phyloP scores from a whole-genome alignment of 2,113 vertebrate genomes.

The Pelusios castaneus region DNA sequence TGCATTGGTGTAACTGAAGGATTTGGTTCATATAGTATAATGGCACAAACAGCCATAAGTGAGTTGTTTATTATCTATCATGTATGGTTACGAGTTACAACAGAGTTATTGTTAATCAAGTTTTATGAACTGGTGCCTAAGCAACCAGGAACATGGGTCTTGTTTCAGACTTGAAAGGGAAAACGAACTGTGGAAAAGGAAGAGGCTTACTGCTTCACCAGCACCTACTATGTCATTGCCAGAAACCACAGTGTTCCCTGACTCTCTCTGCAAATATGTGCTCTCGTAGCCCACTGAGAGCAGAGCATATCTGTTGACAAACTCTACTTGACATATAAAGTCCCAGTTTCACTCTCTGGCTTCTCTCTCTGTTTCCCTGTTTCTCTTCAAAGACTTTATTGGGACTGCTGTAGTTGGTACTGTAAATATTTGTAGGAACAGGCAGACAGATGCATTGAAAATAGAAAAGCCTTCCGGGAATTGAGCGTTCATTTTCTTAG shows the following conservation, averaged over 20 bases:
- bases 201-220: neutral
- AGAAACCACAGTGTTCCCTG: neutral
- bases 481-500: neutral
- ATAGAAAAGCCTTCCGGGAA: neutral
- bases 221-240: neutral
- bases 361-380: neutral
- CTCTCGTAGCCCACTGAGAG: neutral
- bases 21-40: neutral
- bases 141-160: neutral
- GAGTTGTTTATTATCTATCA: neutral
- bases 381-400: neutral
- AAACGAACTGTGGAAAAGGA: neutral
- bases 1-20: neutral
- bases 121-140: neutral
- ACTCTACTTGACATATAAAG: neutral
- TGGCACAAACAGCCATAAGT: neutral
- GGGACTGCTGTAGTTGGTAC: neutral
- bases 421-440: accelerated
- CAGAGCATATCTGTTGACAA: neutral
- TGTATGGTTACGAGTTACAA: accelerated
- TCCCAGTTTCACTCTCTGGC: neutral
- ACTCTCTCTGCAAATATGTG: neutral
- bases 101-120: neutral
- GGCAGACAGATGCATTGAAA: neutral
- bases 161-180: neutral